Percentiles rank a stretch among this genome's conserved stretches.
These are phyloP conservation scores for Dryobotodes eremita DNA, from an alignment of 2,888 invertebrate genomes.

Conservation along the genomic window DNA sequence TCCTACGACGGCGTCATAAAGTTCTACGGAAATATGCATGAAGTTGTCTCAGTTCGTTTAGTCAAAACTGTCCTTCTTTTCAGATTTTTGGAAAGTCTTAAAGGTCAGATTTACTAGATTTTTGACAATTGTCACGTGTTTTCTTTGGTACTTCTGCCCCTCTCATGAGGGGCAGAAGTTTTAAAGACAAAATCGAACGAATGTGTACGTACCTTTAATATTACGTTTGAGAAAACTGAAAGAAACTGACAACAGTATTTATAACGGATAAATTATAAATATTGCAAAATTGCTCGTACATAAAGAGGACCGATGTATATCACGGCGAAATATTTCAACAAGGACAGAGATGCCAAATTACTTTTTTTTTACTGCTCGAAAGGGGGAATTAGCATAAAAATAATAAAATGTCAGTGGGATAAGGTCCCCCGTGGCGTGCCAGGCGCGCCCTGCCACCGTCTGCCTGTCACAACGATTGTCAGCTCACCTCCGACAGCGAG, in stretches of 20 bases:
- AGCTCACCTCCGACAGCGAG: slow-evolving; percentile 72
- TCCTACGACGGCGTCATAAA: slow-evolving; percentile 42
- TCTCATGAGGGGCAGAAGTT: background rate
- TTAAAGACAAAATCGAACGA: background rate
- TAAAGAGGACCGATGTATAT: slow-evolving; percentile 9
- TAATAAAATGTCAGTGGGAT: slow-evolving; percentile 84
- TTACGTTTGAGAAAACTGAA: background rate
- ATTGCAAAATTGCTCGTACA: slow-evolving; percentile 28
- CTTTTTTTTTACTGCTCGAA: slow-evolving; percentile 78
- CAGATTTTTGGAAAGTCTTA: background rate
- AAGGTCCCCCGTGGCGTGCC: slow-evolving; percentile 77
- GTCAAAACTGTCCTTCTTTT: background rate
- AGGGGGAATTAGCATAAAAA: slow-evolving; percentile 86
- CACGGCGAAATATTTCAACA: slow-evolving; percentile 56
- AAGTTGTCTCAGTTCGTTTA: slow-evolving; percentile 21
- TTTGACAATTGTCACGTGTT: no score
- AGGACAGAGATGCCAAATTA: slow-evolving; percentile 73
- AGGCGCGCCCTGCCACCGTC: slow-evolving; percentile 73
- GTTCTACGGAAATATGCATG: slow-evolving; percentile 25
- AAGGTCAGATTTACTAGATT: background rate
- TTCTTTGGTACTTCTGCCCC: background rate
- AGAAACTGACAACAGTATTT: background rate
- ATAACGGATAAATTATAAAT: slow-evolving; percentile 4
- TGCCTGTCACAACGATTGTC: slow-evolving; percentile 83
- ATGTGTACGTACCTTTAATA: background rate